Percentiles rank a stretch among this genome's conserved stretches.
Evolutionary conservation across 1,140 invertebrate species (phyloP).

Genomic region (Carposina sasakii): DNA sequence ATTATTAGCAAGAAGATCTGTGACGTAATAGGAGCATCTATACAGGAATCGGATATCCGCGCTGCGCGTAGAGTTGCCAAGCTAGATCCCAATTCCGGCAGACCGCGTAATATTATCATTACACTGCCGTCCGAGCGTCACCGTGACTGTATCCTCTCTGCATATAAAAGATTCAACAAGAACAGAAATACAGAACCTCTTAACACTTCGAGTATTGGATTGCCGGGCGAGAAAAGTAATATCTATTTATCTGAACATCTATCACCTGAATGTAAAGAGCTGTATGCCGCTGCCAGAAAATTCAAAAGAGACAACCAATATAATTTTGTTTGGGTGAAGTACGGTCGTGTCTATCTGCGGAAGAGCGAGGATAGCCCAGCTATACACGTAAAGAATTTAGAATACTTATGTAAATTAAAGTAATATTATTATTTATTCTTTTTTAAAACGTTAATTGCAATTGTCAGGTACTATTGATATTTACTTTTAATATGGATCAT

Average conservation of each 20-base stretch:
- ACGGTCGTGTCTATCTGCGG: background rate
- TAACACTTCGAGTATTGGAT: background rate
- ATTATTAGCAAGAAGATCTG: background rate
- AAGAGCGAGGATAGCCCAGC: background rate
- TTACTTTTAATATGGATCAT: no score
- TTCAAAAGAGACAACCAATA: background rate
- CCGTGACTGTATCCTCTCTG: constrained; percentile 1
- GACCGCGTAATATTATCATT: constrained; percentile 5
- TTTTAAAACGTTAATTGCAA: background rate
- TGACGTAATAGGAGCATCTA: background rate
- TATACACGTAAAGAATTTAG: background rate
- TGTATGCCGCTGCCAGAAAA: background rate
- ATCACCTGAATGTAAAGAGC: background rate
- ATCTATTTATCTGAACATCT: constrained; percentile 4
- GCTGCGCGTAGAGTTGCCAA: constrained; percentile 1
- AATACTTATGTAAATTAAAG: background rate
- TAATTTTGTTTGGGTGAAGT: background rate
- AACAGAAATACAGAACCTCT: background rate
- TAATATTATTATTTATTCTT: background rate
- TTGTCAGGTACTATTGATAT: background rate
- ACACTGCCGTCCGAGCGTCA: constrained; percentile 1
- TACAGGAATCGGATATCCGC: background rate
- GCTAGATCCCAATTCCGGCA: background rate
- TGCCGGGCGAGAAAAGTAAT: background rate
- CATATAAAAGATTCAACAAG: constrained; percentile 1